Base-by-base conservation (phyloP, 2,888 invertebrate genomes). In the Andrena bucephala region DNA sequence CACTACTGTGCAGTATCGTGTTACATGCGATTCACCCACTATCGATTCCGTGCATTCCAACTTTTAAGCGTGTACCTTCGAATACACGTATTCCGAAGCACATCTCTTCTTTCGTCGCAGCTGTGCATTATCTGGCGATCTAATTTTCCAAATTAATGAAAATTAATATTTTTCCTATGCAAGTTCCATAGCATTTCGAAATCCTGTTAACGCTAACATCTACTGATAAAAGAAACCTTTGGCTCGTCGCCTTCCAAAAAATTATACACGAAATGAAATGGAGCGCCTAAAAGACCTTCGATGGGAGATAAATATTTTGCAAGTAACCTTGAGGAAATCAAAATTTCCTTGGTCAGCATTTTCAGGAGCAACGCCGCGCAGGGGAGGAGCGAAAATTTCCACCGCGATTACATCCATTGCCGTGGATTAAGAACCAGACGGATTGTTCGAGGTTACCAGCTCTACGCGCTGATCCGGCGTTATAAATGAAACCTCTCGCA, bases 401-500 rank as follows among this genome's bases (percentile, higher is more conserved):
- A 13, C 33, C 2, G 68, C 68, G 16, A 68, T 68, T 68, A 68
- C 42, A 20, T 31, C 20, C 29, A 70, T 70, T 62, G 29, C 20
- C 48, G 8, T 1, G 52, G 78, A 60, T 33, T 48, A 63, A 62
- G 65, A 59, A 69, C 13, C 69, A 66, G 52, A 74, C 29, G 74
- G 60, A 74, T 54, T 66, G 59, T 69, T 60, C 20, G 31, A 57
- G 50, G 66, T 52, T 54, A 59, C 4, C 31, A 50, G 27, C 13
- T 50, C 54, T 60, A n/a, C 60, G 0, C n/a, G 36, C n/a, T 69
- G 77, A 67, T 60, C 73, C 69, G 31, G 31, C 54, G 27, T 81
- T 81, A 81, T 77, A 83, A 83, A 77, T 81, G 81, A 81, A 81
- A 73, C 54, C 73, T 27, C 59, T 57, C 73, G 77, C 81, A 73